Conservation (phyloP, 2,888 invertebrate species). For the Cataglyphis livida region DNA sequence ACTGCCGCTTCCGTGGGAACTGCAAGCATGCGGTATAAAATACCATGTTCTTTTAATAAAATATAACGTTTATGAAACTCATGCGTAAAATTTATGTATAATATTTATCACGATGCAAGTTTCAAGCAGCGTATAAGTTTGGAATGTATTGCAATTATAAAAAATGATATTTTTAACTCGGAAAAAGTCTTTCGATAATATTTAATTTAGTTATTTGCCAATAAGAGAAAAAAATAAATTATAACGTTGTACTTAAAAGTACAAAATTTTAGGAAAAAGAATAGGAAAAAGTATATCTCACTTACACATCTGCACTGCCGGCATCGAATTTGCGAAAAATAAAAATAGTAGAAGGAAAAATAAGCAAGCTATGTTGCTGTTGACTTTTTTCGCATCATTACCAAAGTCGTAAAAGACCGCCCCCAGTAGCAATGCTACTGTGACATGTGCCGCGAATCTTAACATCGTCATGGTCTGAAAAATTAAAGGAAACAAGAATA, state of each 20-base stretch:
- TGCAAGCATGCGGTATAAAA: conserved; percentile 77
- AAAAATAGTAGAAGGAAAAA: conserved; percentile 89
- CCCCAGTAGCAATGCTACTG: conserved; percentile 87
- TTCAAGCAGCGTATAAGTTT: neutral
- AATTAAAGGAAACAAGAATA: neutral
- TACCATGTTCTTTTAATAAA: neutral
- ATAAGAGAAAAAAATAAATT: neutral
- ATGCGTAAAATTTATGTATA: neutral
- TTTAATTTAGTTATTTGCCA: neutral
- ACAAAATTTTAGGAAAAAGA: neutral
- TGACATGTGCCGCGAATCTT: conserved; percentile 86
- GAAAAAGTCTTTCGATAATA: neutral
- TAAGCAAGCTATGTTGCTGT: conserved; percentile 87
- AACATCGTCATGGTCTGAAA: conserved; percentile 85
- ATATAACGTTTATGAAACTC: neutral
- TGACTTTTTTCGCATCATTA: conserved; percentile 86
- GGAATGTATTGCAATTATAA: neutral
- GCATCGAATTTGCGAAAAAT: conserved; percentile 89
- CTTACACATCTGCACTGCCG: conserved; percentile 89
- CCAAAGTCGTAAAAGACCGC: conserved; percentile 88
- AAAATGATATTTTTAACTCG: neutral
- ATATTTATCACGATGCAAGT: neutral
- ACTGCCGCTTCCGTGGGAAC: conserved; percentile 92
- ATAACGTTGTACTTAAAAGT: neutral
- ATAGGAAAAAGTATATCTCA: conserved; percentile 62